A percentile compares a stretch with the other conserved stretches of the same genome.
phyloP scores from a whole-genome alignment of 2,113 vertebrate species.

The Stercorarius parasiticus region DNA sequence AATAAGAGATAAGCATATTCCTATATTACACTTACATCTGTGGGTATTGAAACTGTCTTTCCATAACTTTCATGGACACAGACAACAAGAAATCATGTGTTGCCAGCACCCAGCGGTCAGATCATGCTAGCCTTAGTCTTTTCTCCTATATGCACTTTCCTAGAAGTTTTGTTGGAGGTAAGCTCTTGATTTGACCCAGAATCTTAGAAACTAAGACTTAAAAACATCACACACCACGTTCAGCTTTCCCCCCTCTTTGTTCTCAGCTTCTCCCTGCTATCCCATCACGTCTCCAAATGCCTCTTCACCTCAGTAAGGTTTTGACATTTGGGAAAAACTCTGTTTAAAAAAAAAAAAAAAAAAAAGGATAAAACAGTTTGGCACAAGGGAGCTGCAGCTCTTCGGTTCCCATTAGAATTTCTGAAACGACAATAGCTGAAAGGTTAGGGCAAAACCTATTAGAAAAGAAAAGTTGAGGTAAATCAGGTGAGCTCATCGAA shows the following conservation, averaged over 20 bases:
- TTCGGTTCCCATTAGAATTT: constrained; percentile 75
- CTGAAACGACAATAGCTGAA: constrained; percentile 75
- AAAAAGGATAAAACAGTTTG: constrained; percentile 19
- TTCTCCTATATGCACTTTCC: neutral
- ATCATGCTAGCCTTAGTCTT: neutral
- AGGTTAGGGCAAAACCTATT: constrained; percentile 83
- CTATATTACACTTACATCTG: neutral
- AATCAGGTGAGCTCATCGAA: constrained; percentile 81
- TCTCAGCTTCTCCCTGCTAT: neutral
- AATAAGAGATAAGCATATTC: neutral
- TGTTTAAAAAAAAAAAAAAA: neutral
- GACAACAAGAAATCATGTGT: neutral
- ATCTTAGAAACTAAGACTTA: neutral
- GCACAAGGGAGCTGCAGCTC: constrained; percentile 36
- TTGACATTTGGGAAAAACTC: constrained; percentile 63
- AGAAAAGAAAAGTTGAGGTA: constrained; percentile 83
- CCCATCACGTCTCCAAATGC: neutral
- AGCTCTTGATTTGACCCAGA: neutral
- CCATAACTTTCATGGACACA: neutral
- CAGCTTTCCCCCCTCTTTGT: neutral
- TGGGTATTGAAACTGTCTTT: neutral
- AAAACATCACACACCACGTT: neutral
- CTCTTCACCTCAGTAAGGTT: constrained; percentile 31
- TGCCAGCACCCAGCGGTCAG: neutral
- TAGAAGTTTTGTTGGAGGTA: neutral